Conservation (phyloP, 1,140 invertebrate species). For the Heliconius eleuchia region DNA sequence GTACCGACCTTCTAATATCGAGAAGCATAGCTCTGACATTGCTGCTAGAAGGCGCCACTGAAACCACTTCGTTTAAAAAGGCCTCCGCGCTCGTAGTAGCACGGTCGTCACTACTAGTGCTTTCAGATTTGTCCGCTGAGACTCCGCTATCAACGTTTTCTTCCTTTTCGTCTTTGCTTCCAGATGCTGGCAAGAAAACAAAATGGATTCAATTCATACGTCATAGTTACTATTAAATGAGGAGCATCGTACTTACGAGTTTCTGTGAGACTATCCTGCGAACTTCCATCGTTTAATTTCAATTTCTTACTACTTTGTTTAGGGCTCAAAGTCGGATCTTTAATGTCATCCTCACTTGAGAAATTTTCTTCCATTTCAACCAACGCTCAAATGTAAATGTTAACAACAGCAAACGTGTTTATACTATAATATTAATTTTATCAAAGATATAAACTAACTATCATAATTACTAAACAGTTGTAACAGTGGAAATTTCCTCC, state of each 20-base stretch:
- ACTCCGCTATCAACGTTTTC: constrained; percentile 77
- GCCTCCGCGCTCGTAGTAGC: constrained; percentile 43
- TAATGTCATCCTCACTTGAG: constrained; percentile 68
- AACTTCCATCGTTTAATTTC: constrained; percentile 76
- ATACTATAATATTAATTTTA: constrained; percentile 11
- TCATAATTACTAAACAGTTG: constrained; percentile 26
- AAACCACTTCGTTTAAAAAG: constrained; percentile 60
- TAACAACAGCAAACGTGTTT: constrained; percentile 19
- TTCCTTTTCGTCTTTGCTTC: constrained; percentile 63
- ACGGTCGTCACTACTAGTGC: constrained; percentile 71
- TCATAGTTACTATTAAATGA: constrained; percentile 38
- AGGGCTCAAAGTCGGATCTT: constrained; percentile 61
- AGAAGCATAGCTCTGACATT: constrained; percentile 63
- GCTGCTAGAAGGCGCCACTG: constrained; percentile 61
- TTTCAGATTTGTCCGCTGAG: constrained; percentile 77
- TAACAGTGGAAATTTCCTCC: constrained; percentile 18
- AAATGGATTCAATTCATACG: constrained; percentile 53
- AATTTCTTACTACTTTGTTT: constrained; percentile 68
- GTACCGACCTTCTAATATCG: constrained; percentile 55
- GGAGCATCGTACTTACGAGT: constrained; percentile 50
- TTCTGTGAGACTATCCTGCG: constrained; percentile 68
- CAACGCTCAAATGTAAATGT: constrained; percentile 44
- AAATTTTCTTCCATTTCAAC: constrained; percentile 73
- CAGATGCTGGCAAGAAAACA: constrained; percentile 52
- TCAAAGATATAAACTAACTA: constrained; percentile 18